Evolutionary conservation across 2,888 invertebrate genomes (phyloP), one percentile per base, ranked within the genome.

Genomic region (Herminia tarsipennalis): DNA sequence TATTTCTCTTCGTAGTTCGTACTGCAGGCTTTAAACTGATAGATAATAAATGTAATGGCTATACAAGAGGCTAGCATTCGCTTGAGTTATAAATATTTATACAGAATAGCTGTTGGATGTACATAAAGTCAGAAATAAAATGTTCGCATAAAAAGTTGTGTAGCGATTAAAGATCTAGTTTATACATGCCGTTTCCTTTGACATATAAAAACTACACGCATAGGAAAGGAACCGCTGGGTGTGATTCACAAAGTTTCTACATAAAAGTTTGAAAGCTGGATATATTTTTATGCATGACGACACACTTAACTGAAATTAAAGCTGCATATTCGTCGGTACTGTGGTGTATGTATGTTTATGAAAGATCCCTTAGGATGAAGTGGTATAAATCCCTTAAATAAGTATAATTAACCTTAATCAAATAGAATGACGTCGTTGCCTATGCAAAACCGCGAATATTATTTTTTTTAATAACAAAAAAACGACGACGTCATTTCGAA

Each of bases 221-320:
- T 44, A n/a, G 34, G 34, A 38, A 56, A 40, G 25, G 6, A 53
- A 33, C 47, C 35, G 13, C 36, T 44, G 34, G 40, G 35, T 70
- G 59, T 67, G 61, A 73, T 69, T 66, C 63, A 54, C 47, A 61
- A 76, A 74, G 60, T 76, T 78, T 57, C 36, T 29, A 57, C 49
- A 63, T 63, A 66, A 66, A 76, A 71, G 66, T 74, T 72, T 56
- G 42, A 63, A 68, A 69, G 66, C 71, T 62, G 66, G 60, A n/a
- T 65, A 66, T 71, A 59, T 73, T 67, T 66, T 63, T 58, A 56
- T 41, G 50, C 51, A 48, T 38, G 52, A 61, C 55, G 54, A n/a
- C 69, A 53, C 43, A 52, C 50, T 46, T 52, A 55, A 68, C 68
- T 63, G 44, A 67, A 75, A 72, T 76, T 72, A 75, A 76, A 73